Base-by-base conservation (phyloP, 2,888 invertebrate species). In the Chloroclystis v-ata region DNA sequence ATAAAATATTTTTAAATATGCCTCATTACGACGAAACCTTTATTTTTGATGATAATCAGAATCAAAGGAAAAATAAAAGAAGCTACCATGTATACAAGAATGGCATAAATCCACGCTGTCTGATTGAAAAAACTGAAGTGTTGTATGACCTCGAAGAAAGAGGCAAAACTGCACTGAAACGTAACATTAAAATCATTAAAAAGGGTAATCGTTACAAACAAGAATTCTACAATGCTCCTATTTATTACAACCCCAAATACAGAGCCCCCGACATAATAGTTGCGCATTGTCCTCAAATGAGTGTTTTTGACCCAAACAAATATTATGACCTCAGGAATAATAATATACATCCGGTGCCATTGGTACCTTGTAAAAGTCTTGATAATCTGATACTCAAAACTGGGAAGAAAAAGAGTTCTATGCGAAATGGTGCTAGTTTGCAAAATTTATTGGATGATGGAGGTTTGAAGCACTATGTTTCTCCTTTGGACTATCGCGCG, bases 11-110 rank as follows among this genome's bases (percentile, higher is more conserved):
- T 24, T 35, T n/a, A 51, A 79, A 69, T 54, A 89, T 89, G 88
- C 89, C 89, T 54, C 81, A 89, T 66, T 89, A 89, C 72, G 89
- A 89, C 58, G 89, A 89, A 68, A 88, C 80, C 64, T 89, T 89
- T 63, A 83, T 89, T 51, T 67, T 81, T 42, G 83, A 84, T 52
- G 89, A 89, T 58, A 86, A 80, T 65, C 69, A 75, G 45, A 89
- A 89, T 64, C 89, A 88, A 58, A 74, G 83, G 59, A 73, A 80
- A 59, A 87, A 89, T 62, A 89, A 89, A 57, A 76, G 89, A 40
- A 89, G 88, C 60, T 89, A 89, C 63, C 81, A 81, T 44, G 87
- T 89, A 25, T 85, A 85, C 55, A 89, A 87, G 67, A 82, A 77
- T 63, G 87, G 88, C n/a, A 59, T 75, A 41, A 76, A 60, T 38